Evolutionary conservation across 2,888 invertebrate genomes (phyloP).

Genomic region (Amphipoea lucens): DNA sequence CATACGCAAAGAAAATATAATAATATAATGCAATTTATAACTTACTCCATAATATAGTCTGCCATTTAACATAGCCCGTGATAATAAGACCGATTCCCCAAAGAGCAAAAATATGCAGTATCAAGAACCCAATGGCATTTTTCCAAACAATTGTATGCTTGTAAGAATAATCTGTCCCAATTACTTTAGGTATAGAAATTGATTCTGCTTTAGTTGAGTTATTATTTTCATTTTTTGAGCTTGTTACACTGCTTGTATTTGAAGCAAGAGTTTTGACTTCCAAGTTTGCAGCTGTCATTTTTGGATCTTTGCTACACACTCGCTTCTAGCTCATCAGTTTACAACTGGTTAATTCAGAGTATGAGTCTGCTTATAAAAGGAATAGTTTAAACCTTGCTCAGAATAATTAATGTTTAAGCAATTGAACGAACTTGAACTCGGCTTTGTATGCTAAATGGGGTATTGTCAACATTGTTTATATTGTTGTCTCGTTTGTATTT

Average conservation of each 20-base stretch:
- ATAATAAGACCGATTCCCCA: constrained; percentile 82
- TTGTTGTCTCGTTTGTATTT: constrained; percentile 20
- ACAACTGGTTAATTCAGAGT: constrained; percentile 21
- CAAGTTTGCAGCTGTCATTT: constrained; percentile 45
- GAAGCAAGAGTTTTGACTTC: constrained; percentile 19
- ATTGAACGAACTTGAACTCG: constrained; percentile 46
- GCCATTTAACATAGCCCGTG: constrained; percentile 68
- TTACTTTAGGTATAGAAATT: constrained; percentile 47
- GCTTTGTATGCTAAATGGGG: constrained; percentile 46
- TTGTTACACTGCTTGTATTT: constrained; percentile 7
- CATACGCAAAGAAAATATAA: not conserved
- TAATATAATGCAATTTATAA: constrained; percentile 21
- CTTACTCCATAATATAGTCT: constrained; percentile 78
- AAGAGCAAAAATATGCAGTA: constrained; percentile 88
- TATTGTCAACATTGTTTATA: constrained; percentile 7
- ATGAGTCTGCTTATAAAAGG: constrained; percentile 36
- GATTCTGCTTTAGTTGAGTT: not conserved
- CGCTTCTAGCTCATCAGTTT: constrained; percentile 1
- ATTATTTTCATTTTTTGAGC: constrained; percentile 7
- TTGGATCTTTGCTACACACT: constrained; percentile 5
- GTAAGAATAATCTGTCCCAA: constrained; percentile 78
- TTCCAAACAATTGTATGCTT: constrained; percentile 91
- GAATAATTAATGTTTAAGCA: constrained; percentile 34
- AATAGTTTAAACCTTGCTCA: constrained; percentile 5
- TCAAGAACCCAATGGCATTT: constrained; percentile 91